Evolutionary conservation across 37 sponge, comb jelly and placozoan genomes (phyloP), one percentile per base, ranked within the genome.

Genomic region (Chondrilla cf. caribensis): DNA sequence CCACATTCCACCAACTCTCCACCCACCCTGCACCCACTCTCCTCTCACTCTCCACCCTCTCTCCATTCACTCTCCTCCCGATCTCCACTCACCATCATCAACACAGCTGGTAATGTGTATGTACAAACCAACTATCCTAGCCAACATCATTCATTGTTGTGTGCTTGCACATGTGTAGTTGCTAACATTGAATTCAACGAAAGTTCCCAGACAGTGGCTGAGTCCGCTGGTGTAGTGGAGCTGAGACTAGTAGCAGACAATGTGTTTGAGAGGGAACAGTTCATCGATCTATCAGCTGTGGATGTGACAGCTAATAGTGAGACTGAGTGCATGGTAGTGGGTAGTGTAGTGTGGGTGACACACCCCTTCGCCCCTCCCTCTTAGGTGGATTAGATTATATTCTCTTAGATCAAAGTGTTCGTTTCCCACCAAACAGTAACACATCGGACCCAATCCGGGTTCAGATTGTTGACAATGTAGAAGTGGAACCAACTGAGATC

Each of bases 381-480:
- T 60, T 15, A 60, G 64, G 28, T 60, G 64, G 19, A 26, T 5
- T n/a, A 60, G 64, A 60, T n/a, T 60, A 60, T 15, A 60, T 6
- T 5, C 64, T 60, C 64, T n/a, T 60, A 7, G 15, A 22, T n/a
- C 7, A 60, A 9, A 60, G 28, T 7, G 64, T 26, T 15, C 24
- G 28, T 5, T 60, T 60, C 64, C 24, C 28, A 7, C 64, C 64
- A 5, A 26, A 26, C 64, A 22, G 29, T 5, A 28, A 28, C 5
- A n/a, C 6, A 7, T 60, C 64, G 15, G 64, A 19, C 9, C 64
- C 64, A 60, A 21, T 60, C 22, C 64, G 24, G 15, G 64, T 60
- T 60, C 64, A 60, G 15, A 60, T 60, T 60, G 64, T 60, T 22
- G 64, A 60, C 15, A n/a, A 60, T 60, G 51, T 47, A 47, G n/a